phyloP scores from a whole-genome alignment of 2,113 vertebrate genomes.

The Daboia siamensis region DNA sequence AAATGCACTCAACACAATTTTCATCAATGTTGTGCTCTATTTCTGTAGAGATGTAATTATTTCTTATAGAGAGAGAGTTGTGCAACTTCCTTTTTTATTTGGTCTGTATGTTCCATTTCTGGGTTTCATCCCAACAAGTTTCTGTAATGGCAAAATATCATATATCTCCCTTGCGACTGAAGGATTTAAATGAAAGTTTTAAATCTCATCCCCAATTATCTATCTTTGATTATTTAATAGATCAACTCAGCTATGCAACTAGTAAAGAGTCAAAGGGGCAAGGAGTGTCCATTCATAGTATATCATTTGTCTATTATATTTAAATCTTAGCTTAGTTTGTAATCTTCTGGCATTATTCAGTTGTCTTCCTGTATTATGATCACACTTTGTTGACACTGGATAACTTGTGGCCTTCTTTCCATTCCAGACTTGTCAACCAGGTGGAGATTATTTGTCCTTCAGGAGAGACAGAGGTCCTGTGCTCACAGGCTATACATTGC shows the following conservation, averaged over 20 bases:
- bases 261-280: background rate
- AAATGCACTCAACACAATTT: too few species aligned
- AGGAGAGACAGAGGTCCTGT: background rate
- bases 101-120: too few species aligned
- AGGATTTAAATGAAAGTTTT: background rate
- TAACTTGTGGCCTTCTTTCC: background rate
- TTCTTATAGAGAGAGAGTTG: too few species aligned
- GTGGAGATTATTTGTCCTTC: background rate
- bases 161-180: background rate
- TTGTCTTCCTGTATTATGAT: background rate
- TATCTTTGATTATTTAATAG: background rate
- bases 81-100: too few species aligned
- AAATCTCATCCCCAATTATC: background rate
- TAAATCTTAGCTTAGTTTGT: background rate
- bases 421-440: background rate
- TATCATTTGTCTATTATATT: background rate
- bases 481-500: too few species aligned
- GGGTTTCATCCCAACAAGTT: too few species aligned
- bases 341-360: background rate
- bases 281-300: background rate
- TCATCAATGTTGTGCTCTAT: too few species aligned
- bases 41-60: too few species aligned
- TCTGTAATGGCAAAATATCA: too few species aligned
- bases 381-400: background rate
- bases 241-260: background rate